Conservation (phyloP, 1,140 invertebrate genomes). For the Lithobius niger region DNA sequence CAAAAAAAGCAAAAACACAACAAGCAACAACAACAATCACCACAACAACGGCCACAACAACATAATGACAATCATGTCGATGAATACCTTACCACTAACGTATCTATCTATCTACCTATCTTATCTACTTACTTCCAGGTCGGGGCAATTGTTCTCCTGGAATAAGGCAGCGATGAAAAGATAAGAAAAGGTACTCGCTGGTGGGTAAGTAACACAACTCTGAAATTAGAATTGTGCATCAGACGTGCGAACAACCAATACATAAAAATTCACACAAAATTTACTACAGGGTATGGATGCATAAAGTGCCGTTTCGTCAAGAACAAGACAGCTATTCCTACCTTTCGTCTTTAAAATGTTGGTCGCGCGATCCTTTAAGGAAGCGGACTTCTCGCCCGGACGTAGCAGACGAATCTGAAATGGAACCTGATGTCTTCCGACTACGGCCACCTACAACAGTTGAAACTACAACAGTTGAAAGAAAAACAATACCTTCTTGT, state of each 20-base stretch:
- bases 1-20: too few relatives aligned
- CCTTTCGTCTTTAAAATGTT: conserved; percentile 51
- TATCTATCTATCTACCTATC: too few relatives aligned
- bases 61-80: too few relatives aligned
- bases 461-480: too few relatives aligned
- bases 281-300: background rate
- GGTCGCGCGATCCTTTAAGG: conserved; percentile 25
- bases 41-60: too few relatives aligned
- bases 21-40: too few relatives aligned
- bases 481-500: too few relatives aligned
- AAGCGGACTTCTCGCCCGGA: conserved; percentile 37
- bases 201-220: conserved; percentile 57
- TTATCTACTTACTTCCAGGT: conserved; percentile 42
- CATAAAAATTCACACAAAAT: background rate
- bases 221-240: conserved; percentile 13
- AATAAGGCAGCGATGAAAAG: conserved; percentile 69
- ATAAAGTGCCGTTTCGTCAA: background rate
- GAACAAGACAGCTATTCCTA: background rate
- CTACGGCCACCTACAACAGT: conserved; percentile 10
- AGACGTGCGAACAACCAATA: background rate
- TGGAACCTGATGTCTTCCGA: conserved; percentile 22
- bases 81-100: too few relatives aligned
- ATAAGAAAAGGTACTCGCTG: conserved; percentile 57
- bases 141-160: conserved; percentile 41
- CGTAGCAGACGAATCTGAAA: conserved; percentile 30